Evolutionary conservation across 2,888 invertebrate species (phyloP).

Genomic region (Erebia ligea): DNA sequence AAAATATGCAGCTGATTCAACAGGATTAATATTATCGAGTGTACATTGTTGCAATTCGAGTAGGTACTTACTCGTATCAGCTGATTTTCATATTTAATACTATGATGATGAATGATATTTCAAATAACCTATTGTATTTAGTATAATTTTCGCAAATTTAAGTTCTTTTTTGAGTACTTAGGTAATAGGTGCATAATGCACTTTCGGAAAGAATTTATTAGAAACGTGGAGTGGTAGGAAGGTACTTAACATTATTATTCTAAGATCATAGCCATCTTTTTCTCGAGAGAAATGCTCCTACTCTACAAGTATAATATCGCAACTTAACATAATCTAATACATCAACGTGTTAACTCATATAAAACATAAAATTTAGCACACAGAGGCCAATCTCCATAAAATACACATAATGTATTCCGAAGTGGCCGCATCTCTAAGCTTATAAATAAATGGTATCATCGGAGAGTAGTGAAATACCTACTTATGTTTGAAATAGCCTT

Average conservation of each 20-base stretch:
- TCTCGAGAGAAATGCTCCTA: neutral
- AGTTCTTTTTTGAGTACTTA: too few relatives aligned
- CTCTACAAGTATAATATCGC: neutral
- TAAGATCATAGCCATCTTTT: neutral
- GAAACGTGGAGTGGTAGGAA: neutral
- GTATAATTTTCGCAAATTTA: too few relatives aligned
- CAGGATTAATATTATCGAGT: too few relatives aligned
- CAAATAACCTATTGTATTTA: too few relatives aligned
- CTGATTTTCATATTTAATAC: too few relatives aligned
- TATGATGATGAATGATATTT: too few relatives aligned
- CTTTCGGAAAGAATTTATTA: too few relatives aligned
- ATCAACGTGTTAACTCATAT: slow-evolving; percentile 10
- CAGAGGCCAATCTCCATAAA: slow-evolving; percentile 17
- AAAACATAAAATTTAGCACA: slow-evolving; percentile 17
- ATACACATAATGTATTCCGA: neutral
- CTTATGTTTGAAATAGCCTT: slow-evolving; percentile 17
- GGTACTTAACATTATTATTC: neutral
- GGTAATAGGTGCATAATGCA: too few relatives aligned
- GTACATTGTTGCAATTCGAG: too few relatives aligned
- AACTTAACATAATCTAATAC: neutral
- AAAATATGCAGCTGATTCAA: too few relatives aligned
- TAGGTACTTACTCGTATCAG: too few relatives aligned
- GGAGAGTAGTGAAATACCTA: slow-evolving; percentile 3
- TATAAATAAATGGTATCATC: slow-evolving; percentile 24
- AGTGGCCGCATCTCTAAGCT: slow-evolving; percentile 7